Conservation (phyloP, 1,140 invertebrate species). For the Melanaphis sacchari region DNA sequence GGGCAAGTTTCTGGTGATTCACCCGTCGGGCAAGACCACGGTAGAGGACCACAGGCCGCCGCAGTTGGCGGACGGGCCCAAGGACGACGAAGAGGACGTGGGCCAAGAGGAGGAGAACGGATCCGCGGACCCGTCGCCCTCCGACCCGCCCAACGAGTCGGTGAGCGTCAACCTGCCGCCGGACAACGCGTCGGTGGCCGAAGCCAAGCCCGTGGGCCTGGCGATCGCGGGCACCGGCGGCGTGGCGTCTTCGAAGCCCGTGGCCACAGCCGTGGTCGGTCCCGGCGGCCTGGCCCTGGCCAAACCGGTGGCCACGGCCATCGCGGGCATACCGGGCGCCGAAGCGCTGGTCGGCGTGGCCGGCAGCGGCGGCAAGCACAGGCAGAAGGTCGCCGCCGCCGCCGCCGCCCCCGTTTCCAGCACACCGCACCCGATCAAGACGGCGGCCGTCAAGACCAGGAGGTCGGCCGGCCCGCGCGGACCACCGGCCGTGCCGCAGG, state of each 20-base stretch:
- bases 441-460: not conserved
- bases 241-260: slow-evolving; percentile 73
- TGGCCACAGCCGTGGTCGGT: slow-evolving; percentile 73
- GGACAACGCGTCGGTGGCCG: slow-evolving; percentile 70
- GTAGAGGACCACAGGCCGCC: slow-evolving; percentile 65
- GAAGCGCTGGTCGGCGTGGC: slow-evolving; percentile 59
- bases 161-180: slow-evolving; percentile 66
- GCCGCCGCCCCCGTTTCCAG: not conserved
- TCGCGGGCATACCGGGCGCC: slow-evolving; percentile 68
- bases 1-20: slow-evolving; percentile 70
- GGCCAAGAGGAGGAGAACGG: slow-evolving; percentile 61
- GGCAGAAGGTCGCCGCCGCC: not conserved
- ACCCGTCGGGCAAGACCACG: slow-evolving; percentile 66
- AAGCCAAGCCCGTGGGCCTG: slow-evolving; percentile 74
- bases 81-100: slow-evolving; percentile 66
- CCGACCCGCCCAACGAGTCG: slow-evolving; percentile 60
- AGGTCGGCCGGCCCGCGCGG: not conserved
- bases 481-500: not conserved
- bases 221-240: slow-evolving; percentile 69
- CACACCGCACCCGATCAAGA: not conserved
- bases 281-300: slow-evolving; percentile 72
- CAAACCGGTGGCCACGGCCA: slow-evolving; percentile 73
- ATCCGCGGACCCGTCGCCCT: not conserved
- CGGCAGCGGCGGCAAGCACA: slow-evolving; percentile 55
- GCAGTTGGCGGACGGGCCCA: slow-evolving; percentile 29